Conservation (phyloP, 2,797 vertebrate species). For the Amniataba percoides region DNA sequence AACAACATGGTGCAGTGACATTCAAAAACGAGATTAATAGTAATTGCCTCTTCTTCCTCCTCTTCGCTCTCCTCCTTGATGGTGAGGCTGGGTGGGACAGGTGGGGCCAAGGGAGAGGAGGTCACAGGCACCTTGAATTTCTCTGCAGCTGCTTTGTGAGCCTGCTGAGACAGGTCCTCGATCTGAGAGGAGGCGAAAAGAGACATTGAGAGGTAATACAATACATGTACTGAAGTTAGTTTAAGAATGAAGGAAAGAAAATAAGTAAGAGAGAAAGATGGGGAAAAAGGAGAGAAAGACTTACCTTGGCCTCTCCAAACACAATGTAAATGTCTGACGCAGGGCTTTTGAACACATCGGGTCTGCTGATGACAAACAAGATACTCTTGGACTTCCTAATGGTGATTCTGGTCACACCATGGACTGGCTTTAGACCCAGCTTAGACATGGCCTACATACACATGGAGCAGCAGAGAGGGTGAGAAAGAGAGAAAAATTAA, state of each 20-base stretch:
- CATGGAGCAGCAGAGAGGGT: constrained; percentile 17
- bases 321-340: constrained; percentile 98
- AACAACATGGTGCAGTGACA: neutral
- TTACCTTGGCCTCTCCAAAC: constrained; percentile 94
- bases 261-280: neutral
- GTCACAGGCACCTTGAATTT: constrained; percentile 98
- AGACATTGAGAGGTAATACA: neutral
- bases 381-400: constrained; percentile 99
- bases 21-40: neutral
- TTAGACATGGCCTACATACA: constrained; percentile 95
- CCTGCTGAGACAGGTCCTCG: constrained; percentile 97
- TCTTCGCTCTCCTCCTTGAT: constrained; percentile 95
- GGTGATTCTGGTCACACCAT: constrained; percentile 96
- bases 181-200: constrained; percentile 83
- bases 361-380: constrained; percentile 96
- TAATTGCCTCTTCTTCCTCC: constrained; percentile 91
- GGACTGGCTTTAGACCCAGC: constrained; percentile 94
- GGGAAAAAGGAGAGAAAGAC: neutral
- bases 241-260: neutral
- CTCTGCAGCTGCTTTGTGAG: constrained; percentile 96
- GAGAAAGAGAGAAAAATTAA: neutral
- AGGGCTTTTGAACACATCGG: constrained; percentile 98
- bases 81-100: constrained; percentile 88
- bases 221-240: neutral
- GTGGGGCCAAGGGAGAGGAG: constrained; percentile 88